Percentiles rank a stretch among this genome's conserved stretches.
phyloP scores from a whole-genome alignment of 92 coral and sea anemone species.

The Zoanthus sansibaricus region DNA sequence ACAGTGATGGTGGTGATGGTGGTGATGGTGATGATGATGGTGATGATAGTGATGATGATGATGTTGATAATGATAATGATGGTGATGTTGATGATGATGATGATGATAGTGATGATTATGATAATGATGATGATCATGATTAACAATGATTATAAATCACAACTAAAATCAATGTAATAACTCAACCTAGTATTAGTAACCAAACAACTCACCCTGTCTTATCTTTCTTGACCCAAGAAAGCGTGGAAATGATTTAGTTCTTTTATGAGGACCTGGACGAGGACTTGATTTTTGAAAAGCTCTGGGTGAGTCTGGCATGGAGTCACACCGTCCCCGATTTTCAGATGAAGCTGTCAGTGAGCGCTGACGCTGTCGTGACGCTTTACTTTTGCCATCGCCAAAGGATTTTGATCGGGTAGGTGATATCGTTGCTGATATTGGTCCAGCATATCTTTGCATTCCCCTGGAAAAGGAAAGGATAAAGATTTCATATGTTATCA shows the following conservation, averaged over 20 bases:
- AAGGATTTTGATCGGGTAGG: constrained; percentile 41
- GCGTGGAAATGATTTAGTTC: constrained; percentile 34
- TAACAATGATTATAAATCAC: not conserved
- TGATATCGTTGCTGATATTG: constrained; percentile 25
- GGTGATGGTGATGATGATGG: too few relatives aligned
- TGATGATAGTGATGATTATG: too few relatives aligned
- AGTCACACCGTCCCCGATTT: constrained; percentile 56
- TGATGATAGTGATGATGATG: too few relatives aligned
- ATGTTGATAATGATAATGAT: too few relatives aligned
- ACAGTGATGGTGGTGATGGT: too few relatives aligned
- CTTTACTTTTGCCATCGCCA: constrained; percentile 38
- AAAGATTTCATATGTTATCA: not conserved
- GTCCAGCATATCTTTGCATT: constrained; percentile 39
- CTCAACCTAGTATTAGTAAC: not conserved
- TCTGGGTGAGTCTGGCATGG: constrained; percentile 47
- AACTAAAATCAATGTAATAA: not conserved
- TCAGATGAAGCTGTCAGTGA: constrained; percentile 41
- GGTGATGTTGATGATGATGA: too few relatives aligned
- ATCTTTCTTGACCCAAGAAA: constrained; percentile 23
- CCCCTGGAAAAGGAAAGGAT: constrained; percentile 18
- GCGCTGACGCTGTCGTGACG: constrained; percentile 39
- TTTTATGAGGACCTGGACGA: constrained; percentile 21
- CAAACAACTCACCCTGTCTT: constrained; percentile 4
- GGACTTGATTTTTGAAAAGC: constrained; percentile 22
- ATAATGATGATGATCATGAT: too few relatives aligned